These are phyloP conservation scores for Cremastinae sp. DNA, from an alignment of 2,888 invertebrate genomes.

Conservation along the genomic window DNA sequence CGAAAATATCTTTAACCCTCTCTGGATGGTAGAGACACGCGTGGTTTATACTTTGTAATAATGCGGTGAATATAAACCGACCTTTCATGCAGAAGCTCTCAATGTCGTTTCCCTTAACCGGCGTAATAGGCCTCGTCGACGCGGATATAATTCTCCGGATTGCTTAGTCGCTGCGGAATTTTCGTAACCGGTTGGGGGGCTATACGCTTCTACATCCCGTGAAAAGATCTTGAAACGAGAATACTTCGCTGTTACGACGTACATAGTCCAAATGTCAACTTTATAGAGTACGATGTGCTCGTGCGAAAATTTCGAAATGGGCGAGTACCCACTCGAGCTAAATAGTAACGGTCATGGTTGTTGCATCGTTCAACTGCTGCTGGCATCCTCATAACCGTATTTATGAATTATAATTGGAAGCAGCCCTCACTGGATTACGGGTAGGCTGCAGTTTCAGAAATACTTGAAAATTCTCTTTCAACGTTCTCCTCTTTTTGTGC, in stretches of 20 bases:
- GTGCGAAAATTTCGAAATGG: conserved; percentile 6
- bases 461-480: too few species aligned
- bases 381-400: conserved; percentile 20
- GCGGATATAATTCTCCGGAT: too few species aligned
- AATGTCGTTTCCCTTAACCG: not conserved
- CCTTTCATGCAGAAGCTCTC: conserved; percentile 5
- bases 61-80: conserved; percentile 20
- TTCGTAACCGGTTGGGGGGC: too few species aligned
- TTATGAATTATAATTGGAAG: conserved; percentile 17
- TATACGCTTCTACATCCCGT: too few species aligned
- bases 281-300: conserved; percentile 11
- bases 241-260: conserved; percentile 1
- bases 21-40: not conserved
- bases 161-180: too few species aligned
- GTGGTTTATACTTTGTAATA: conserved; percentile 14
- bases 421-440: too few species aligned
- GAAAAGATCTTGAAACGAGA: too few species aligned
- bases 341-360: conserved; percentile 19
- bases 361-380: conserved; percentile 14
- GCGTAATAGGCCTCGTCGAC: conserved; percentile 8
- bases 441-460: too few species aligned
- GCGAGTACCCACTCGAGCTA: conserved; percentile 30
- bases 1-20: not conserved
- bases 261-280: conserved; percentile 17
- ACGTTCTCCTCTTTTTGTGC: too few species aligned